These are phyloP conservation scores for Numenius arquata DNA, from an alignment of 2,113 vertebrate genomes.

Conservation along the genomic window DNA sequence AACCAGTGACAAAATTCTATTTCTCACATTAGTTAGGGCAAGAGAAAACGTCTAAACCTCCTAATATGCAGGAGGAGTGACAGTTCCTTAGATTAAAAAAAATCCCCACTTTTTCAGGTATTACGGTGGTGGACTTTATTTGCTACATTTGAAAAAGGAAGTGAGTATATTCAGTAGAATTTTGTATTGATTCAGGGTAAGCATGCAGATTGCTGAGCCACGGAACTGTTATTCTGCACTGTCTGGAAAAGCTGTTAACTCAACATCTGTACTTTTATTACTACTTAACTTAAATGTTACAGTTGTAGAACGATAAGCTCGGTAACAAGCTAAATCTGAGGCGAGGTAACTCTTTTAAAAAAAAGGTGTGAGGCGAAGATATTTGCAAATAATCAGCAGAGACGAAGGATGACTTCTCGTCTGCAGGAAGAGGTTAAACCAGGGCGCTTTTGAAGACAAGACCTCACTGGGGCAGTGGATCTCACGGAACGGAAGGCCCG, in stretches of 20 bases:
- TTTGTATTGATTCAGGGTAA: background rate
- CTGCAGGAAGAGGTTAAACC: too few species aligned
- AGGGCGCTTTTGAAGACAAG: background rate
- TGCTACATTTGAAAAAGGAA: background rate
- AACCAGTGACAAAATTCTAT: background rate
- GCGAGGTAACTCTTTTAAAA: background rate
- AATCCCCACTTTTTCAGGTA: background rate
- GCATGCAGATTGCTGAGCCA: background rate
- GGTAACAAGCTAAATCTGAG: background rate
- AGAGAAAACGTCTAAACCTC: background rate
- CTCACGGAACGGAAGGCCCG: fast-evolving
- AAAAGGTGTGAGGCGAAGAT: fast-evolving
- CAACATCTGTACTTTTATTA: background rate
- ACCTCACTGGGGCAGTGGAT: background rate
- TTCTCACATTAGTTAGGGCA: background rate
- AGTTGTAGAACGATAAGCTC: background rate
- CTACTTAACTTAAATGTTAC: background rate
- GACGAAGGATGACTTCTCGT: background rate
- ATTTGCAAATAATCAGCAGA: background rate
- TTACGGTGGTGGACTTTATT: background rate
- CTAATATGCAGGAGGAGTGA: background rate
- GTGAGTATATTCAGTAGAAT: background rate
- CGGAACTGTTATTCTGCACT: background rate
- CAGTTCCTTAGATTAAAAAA: background rate
- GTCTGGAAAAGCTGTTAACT: background rate